Conservation (phyloP, 2,113 vertebrate genomes). For the Alligator sinensis region DNA sequence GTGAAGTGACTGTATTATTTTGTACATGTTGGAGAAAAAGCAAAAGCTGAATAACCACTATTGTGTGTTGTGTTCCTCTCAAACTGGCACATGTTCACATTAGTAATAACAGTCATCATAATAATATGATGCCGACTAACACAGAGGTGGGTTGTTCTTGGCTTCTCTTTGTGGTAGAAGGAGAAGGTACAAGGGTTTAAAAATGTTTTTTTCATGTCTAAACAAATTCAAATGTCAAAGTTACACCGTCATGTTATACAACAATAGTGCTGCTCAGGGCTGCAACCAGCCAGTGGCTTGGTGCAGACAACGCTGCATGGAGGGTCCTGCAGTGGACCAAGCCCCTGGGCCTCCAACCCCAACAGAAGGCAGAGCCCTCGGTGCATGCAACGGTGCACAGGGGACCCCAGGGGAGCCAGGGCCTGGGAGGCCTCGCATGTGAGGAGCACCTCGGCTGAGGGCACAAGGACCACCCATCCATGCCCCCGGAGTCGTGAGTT, state of each 20-base stretch:
- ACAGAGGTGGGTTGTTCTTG: neutral
- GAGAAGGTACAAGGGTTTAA: neutral
- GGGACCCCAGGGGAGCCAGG: too few relatives aligned
- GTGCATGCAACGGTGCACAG: too few relatives aligned
- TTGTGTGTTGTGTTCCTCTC: neutral
- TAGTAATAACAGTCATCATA: neutral
- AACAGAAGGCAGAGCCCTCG: too few relatives aligned
- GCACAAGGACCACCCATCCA: too few relatives aligned
- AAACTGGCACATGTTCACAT: fast-evolving
- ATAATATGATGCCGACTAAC: neutral
- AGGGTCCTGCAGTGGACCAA: too few relatives aligned
- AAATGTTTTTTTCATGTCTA: neutral
- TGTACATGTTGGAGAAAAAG: neutral
- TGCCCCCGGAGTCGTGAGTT: too few relatives aligned
- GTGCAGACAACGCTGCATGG: too few relatives aligned
- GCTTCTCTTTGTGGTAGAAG: neutral
- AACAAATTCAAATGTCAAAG: neutral
- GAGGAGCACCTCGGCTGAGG: too few relatives aligned
- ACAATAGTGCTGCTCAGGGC: neutral
- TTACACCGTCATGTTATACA: neutral
- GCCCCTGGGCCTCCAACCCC: too few relatives aligned
- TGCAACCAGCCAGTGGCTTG: too few relatives aligned
- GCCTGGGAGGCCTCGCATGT: too few relatives aligned
- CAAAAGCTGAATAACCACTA: constrained; percentile 1
- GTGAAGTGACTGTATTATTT: constrained; percentile 22